Evolutionary conservation across 2,113 vertebrate genomes (phyloP), one percentile per base, ranked within the genome.

Genomic region (Paratilapia polleni): DNA sequence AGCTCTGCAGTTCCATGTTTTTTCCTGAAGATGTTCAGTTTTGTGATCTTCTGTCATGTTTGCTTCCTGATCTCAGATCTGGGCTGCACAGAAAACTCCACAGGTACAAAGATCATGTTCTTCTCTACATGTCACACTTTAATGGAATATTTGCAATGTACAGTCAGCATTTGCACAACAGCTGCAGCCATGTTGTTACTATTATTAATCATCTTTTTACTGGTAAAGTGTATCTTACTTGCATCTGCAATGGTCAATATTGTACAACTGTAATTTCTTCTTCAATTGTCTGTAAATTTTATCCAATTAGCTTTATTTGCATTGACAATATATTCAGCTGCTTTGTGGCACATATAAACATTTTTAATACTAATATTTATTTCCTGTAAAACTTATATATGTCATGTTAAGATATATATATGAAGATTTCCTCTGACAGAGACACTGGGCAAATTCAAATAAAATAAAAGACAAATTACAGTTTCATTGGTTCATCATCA

Each of bases 21-120:
- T 57, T 1, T 17, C 2, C 43, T 31, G 31, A 91, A 90, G 74
- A 93, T 93, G 89, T 17, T 78, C 56, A 13, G 1, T 3, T 66
- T 87, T 10, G 1, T 57, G 8, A 10, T 84, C 17, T 64, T 79
- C 62, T 83, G 52, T 31, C 62, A 9, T 6, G 9, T 85, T 17
- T 91, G 73, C 57, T 41, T 90, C 41, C 78, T 87, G 15, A 57
- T n/a, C 20, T 8, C 66, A 12, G 74, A 7, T 76, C 34, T 84
- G 85, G 64, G 3, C 84, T 82, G 85, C 79, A 57, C 17, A 4
- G 75, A 47, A 43, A 81, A 47, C 86, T 22, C n/a, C 26, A 66
- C 88, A 81, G 92, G 86, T 91, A 91, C n/a, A 26, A 1, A 56
- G 15, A 24, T 56, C 17, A 13, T 5, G 52, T 31, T 2, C 4